Base-by-base conservation (phyloP, 2,113 vertebrate species). In the Thunnus maccoyii region DNA sequence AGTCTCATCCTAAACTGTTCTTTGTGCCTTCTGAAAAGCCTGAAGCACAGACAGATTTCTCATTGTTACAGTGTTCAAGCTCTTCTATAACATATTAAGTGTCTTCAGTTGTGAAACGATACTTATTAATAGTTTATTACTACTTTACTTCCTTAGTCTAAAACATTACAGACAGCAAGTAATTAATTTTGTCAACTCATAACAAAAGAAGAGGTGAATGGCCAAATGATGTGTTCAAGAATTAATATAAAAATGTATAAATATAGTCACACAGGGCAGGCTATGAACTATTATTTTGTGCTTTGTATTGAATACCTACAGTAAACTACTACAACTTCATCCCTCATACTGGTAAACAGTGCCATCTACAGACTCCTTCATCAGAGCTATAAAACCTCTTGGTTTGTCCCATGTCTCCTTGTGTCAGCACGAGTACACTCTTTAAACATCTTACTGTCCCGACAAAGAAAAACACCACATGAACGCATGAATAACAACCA, bases 291-390 rank as follows among this genome's bases (percentile, higher is more conserved):
- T 20, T 58, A 5, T 18, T 65, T 36, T 56, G 17, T 78, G 65
- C 44, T 72, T 70, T 58, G 41, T 6, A 57, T 8, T 41, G 7
- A 41, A 41, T 41, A 30, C 17, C 58, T 20, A 30, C 36, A 41
- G 36, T 41, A 41, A 46, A 51, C 52, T 44, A 70, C 73, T 51
- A 8, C 48, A 50, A 55, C 47, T 48, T 44, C 25, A n/a, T 68
- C 8, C 58, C 11, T 63, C 12, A 52, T 74, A 46, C 32, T 68
- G 70, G 75, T 77, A 51, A 80, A 91, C 79, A 87, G 82, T 18
- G 84, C 89, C 89, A 86, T 54, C 92, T 90, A 84, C 69, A 5
- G 84, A 55, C 55, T 32, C 22, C 18, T 14, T 25, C 52, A 50
- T 54, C 10, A 72, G 30, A 70, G 16, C 27, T 41, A 66, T 6